phyloP scores from a whole-genome alignment of 2,113 vertebrate genomes.

The Balaeniceps rex region DNA sequence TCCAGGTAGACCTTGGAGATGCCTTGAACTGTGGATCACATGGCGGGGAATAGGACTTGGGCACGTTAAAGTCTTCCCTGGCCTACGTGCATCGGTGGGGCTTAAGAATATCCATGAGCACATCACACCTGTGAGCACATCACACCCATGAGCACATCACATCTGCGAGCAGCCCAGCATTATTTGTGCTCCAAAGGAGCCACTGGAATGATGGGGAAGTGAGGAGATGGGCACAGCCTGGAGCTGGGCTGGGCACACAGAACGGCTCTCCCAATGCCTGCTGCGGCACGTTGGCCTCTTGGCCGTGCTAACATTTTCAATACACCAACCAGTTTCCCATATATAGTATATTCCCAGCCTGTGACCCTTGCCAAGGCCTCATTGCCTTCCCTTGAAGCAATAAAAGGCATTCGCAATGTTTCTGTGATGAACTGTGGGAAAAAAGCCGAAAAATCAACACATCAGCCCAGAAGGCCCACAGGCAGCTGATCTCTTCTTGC shows the following conservation, averaged over 20 bases:
- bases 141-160: background rate
- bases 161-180: background rate
- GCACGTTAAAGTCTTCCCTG: background rate
- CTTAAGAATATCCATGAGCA: background rate
- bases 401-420: constrained; percentile 51
- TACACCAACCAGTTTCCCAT: constrained; percentile 15
- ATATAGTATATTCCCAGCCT: constrained; percentile 8
- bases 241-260: background rate
- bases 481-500: background rate
- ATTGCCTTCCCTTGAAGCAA: constrained; percentile 33
- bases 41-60: background rate
- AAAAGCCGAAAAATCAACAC: constrained; percentile 64
- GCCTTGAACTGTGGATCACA: background rate
- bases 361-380: background rate
- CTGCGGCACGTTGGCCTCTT: background rate
- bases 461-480: constrained; percentile 33
- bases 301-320: background rate
- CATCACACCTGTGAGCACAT: background rate
- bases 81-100: rapidly evolving
- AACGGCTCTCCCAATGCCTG: background rate
- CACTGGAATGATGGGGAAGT: background rate
- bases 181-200: background rate
- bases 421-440: constrained; percentile 73
- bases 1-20: background rate
- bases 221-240: background rate